Conservation (phyloP, 2,888 invertebrate species). For the Drosophila neonasuta region DNA sequence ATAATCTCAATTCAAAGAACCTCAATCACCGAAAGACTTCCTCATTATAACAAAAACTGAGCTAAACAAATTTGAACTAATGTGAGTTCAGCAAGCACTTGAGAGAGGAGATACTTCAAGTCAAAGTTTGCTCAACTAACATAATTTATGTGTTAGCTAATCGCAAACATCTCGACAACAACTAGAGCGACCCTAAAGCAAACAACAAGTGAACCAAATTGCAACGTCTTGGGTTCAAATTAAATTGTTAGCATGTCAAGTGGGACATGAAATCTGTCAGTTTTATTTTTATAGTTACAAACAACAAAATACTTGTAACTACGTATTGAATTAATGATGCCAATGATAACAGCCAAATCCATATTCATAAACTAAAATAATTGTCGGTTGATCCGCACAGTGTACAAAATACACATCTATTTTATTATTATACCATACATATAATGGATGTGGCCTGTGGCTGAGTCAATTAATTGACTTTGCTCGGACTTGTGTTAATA, state of each 20-base stretch:
- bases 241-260: constrained; percentile 79
- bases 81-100: constrained; percentile 12
- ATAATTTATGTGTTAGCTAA: constrained; percentile 43
- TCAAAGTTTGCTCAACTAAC: constrained; percentile 18
- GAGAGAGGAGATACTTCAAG: background rate
- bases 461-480: constrained; percentile 52
- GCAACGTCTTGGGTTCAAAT: constrained; percentile 70
- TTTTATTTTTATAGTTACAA: background rate
- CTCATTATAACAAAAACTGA: constrained; percentile 8
- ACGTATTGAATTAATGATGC: constrained; percentile 14
- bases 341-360: constrained; percentile 15
- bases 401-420: constrained; percentile 40
- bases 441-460: constrained; percentile 37
- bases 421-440: constrained; percentile 12
- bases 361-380: constrained; percentile 27
- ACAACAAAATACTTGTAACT: constrained; percentile 1
- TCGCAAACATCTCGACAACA: constrained; percentile 20
- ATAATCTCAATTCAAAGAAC: constrained; percentile 28
- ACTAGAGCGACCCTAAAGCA: constrained; percentile 40
- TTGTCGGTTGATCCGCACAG: constrained; percentile 19
- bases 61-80: constrained; percentile 8
- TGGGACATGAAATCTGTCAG: constrained; percentile 70
- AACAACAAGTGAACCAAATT: constrained; percentile 50
- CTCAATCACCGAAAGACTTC: constrained; percentile 33
- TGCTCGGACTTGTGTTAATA: constrained; percentile 47